Percentiles rank a stretch among this genome's conserved stretches.
These are phyloP conservation scores for Manis pentadactyla DNA, from an alignment of 2,797 vertebrate genomes.

Conservation along the genomic window DNA sequence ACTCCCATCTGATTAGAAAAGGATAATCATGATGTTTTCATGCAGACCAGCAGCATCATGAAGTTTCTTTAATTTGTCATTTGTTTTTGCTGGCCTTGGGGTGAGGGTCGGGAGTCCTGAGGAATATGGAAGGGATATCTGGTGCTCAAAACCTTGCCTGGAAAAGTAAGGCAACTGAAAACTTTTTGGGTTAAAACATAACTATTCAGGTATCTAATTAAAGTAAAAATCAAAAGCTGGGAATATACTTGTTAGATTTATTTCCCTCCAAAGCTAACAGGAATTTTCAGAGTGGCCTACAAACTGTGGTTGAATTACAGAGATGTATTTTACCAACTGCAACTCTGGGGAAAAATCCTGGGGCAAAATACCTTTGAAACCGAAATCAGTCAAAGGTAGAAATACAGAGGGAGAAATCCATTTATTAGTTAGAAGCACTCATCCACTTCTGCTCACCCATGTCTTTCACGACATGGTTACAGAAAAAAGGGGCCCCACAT, in stretches of 20 bases:
- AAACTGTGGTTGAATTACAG: background rate
- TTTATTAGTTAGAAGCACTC: too few relatives aligned
- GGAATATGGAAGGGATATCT: background rate
- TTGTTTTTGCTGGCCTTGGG: background rate
- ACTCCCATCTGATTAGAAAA: slow-evolving; percentile 68
- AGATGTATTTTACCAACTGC: background rate
- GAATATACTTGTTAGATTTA: background rate
- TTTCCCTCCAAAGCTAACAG: background rate
- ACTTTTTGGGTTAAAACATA: background rate
- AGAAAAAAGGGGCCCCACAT: too few relatives aligned
- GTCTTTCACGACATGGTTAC: too few relatives aligned
- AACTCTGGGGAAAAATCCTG: too few relatives aligned
- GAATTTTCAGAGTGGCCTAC: slow-evolving; percentile 3
- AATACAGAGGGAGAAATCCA: too few relatives aligned
- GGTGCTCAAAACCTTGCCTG: background rate
- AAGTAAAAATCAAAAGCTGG: background rate
- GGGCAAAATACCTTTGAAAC: too few relatives aligned
- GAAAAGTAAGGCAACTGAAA: background rate
- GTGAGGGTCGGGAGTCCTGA: background rate
- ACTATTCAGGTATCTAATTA: background rate
- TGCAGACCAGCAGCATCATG: background rate
- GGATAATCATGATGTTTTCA: slow-evolving; percentile 65
- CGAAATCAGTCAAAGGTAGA: too few relatives aligned
- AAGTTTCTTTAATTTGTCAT: slow-evolving; percentile 48
- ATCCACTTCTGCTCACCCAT: too few relatives aligned